phyloP scores from a whole-genome alignment of 2,888 invertebrate genomes.

The Lamellibrachia columna region DNA sequence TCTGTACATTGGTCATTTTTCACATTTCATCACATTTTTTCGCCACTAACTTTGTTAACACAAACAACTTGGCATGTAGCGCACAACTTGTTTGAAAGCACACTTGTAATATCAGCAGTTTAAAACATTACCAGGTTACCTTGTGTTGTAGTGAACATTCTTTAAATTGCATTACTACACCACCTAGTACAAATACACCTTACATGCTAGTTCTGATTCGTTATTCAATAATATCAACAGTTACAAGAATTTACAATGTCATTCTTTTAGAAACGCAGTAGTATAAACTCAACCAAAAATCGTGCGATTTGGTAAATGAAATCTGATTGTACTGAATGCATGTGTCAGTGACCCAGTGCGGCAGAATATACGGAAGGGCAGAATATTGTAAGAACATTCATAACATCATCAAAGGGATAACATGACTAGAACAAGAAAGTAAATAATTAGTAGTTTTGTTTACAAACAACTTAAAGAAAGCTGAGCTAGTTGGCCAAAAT shows the following conservation, averaged over 20 bases:
- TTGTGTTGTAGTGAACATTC: background rate
- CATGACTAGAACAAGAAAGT: too few species aligned
- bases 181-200: background rate
- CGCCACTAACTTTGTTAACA: background rate
- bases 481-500: too few species aligned
- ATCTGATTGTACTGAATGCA: too few species aligned
- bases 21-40: background rate
- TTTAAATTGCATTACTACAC: background rate
- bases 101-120: background rate
- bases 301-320: too few species aligned
- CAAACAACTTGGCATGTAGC: background rate
- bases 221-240: background rate
- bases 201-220: background rate
- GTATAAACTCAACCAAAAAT: too few species aligned
- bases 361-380: too few species aligned
- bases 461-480: too few species aligned
- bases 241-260: background rate
- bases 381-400: too few species aligned
- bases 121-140: background rate
- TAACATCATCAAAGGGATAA: too few species aligned
- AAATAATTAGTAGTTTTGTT: too few species aligned
- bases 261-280: background rate
- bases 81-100: background rate
- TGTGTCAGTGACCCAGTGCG: too few species aligned
- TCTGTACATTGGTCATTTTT: background rate